Conservation (phyloP, 2,113 vertebrate genomes). For the Pedionomus torquatus region DNA sequence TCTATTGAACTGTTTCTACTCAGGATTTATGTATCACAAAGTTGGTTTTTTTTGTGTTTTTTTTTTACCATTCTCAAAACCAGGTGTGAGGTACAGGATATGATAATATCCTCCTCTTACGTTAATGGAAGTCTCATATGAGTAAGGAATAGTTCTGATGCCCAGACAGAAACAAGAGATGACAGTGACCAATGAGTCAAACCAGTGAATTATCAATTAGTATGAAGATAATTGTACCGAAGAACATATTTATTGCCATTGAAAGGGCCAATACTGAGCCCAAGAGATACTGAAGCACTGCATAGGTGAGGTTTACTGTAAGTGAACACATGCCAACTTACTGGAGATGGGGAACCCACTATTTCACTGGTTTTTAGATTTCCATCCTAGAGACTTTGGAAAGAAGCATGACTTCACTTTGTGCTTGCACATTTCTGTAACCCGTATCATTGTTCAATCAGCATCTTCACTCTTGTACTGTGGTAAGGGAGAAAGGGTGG, state of each 20-base stretch:
- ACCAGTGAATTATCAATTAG: background rate
- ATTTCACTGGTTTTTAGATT: background rate
- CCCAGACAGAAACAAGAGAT: background rate
- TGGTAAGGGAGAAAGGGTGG: background rate
- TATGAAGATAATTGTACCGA: background rate
- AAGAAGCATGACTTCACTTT: background rate
- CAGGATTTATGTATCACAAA: background rate
- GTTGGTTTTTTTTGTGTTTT: background rate
- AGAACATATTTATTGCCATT: background rate
- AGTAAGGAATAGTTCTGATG: background rate
- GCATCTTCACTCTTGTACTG: background rate
- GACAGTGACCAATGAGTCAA: background rate
- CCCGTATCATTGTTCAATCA: background rate
- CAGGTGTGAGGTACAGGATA: background rate
- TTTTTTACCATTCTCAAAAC: background rate
- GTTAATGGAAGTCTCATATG: background rate
- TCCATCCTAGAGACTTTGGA: background rate
- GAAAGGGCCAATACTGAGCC: background rate
- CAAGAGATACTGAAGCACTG: background rate
- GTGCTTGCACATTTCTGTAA: background rate
- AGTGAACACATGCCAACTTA: background rate
- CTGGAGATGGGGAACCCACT: background rate
- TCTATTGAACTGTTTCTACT: background rate
- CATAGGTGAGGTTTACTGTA: background rate
- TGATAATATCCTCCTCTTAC: background rate